Evolutionary conservation across 2,797 vertebrate species (phyloP).

Genomic region (Ibycter americanus): DNA sequence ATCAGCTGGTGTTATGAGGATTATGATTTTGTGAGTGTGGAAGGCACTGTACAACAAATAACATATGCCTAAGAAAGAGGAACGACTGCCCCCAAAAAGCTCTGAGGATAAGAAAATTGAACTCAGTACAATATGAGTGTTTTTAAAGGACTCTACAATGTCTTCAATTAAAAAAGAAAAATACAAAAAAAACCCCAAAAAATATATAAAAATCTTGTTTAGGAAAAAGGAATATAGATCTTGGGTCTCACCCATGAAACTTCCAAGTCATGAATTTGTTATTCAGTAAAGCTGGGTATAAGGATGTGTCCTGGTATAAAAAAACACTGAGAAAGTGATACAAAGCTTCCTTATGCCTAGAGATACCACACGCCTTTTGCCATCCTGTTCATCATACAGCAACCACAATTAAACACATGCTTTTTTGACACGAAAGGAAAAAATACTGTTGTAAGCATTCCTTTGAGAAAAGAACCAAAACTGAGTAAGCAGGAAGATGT

Average conservation of each 20-base stretch:
- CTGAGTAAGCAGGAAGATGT: background rate
- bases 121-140: background rate
- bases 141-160: background rate
- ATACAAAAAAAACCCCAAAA: no score
- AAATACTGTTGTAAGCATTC: background rate
- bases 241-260: background rate
- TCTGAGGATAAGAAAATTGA: background rate
- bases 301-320: background rate
- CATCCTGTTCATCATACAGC: background rate
- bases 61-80: background rate
- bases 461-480: background rate
- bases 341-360: background rate
- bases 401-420: background rate
- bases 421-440: background rate
- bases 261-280: background rate
- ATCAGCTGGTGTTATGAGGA: background rate
- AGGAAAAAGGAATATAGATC: background rate
- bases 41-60: background rate
- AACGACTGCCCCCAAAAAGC: background rate
- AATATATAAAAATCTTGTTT: background rate
- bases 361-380: accelerated
- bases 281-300: background rate
- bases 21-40: background rate
- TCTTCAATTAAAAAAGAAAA: background rate
- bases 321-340: background rate